These are phyloP conservation scores for Toxostoma redivivum DNA, from an alignment of 2,113 vertebrate genomes.

Conservation along the genomic window DNA sequence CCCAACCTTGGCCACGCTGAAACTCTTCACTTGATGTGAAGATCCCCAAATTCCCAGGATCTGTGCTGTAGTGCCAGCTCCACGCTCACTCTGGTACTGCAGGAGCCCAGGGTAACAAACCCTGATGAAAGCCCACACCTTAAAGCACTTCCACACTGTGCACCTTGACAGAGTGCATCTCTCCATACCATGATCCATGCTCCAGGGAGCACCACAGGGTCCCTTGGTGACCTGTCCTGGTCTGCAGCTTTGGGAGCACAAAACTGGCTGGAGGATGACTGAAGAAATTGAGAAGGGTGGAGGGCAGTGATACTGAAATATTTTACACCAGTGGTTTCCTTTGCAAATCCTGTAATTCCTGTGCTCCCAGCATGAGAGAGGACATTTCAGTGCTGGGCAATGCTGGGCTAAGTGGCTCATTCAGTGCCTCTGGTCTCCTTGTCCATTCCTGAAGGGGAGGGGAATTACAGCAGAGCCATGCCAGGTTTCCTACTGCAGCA, in stretches of 20 bases:
- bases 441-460: background rate
- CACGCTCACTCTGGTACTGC: background rate
- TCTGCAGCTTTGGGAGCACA: background rate
- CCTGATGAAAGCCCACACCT: background rate
- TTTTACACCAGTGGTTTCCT: background rate
- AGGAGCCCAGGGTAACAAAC: background rate
- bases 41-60: background rate
- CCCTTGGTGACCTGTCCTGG: background rate
- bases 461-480: background rate
- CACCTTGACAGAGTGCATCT: background rate
- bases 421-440: background rate
- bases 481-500: background rate
- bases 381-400: background rate
- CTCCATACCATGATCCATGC: fast-evolving
- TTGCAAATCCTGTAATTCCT: background rate
- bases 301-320: background rate
- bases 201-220: background rate
- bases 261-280: background rate
- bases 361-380: background rate
- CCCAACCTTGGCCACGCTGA: background rate
- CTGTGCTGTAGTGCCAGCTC: fast-evolving
- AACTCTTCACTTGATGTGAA: background rate
- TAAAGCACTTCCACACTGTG: background rate
- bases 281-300: background rate
- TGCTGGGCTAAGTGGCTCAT: background rate